Conservation (phyloP, 2,888 invertebrate species). For the Mesorhabditis sp. region DNA sequence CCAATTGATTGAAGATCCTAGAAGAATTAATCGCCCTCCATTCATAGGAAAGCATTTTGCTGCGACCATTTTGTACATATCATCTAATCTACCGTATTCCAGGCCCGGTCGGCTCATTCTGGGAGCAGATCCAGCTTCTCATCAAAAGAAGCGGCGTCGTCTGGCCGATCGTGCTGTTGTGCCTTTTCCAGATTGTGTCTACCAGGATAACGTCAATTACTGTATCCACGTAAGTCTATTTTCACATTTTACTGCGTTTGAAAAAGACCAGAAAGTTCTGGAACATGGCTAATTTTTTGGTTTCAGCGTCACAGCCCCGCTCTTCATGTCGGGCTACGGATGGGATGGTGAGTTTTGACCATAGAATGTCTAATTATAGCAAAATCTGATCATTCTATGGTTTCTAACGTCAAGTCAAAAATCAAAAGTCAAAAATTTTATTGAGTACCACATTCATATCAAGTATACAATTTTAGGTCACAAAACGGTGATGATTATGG, state of each 20-base stretch:
- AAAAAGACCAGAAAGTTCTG: background rate
- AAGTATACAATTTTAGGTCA: too few species aligned
- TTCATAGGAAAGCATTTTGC: too few species aligned
- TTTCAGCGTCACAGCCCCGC: conserved; percentile 19
- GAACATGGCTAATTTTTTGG: too few species aligned
- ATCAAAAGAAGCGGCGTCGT: conserved; percentile 19
- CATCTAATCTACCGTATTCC: background rate
- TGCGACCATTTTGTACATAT: background rate
- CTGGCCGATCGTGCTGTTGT: conserved; percentile 32
- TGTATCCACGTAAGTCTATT: conserved; percentile 19
- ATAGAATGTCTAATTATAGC: too few species aligned
- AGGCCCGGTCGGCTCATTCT: background rate
- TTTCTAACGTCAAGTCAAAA: too few species aligned
- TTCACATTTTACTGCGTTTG: too few species aligned
- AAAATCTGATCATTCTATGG: too few species aligned
- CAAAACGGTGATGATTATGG: background rate
- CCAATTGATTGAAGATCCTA: background rate
- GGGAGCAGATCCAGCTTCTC: conserved; percentile 12
- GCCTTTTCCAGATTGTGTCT: conserved; percentile 29
- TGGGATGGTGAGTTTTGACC: conserved; percentile 25
- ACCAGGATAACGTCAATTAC: conserved; percentile 26
- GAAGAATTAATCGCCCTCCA: too few species aligned
- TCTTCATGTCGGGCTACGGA: conserved; percentile 30
- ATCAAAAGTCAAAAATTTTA: too few species aligned
- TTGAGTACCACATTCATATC: too few species aligned